Conservation (phyloP, 2,888 invertebrate species). For the Hartigia nigra region DNA sequence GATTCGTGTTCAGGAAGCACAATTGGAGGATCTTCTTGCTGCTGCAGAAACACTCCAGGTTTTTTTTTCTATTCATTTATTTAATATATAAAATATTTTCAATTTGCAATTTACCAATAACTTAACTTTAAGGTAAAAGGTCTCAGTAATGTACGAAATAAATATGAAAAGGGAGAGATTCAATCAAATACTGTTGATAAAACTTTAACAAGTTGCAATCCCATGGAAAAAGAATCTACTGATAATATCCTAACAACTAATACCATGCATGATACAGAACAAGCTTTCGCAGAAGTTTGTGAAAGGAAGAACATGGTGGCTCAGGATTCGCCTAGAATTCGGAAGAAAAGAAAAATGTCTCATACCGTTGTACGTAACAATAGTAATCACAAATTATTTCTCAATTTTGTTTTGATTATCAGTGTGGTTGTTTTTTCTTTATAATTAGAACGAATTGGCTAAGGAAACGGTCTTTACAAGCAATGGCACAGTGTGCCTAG, state of each 20-base stretch:
- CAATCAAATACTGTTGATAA: constrained; percentile 15
- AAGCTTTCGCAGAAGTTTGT: not conserved
- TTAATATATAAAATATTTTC: not conserved
- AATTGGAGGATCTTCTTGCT: constrained; percentile 63
- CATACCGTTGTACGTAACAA: constrained; percentile 31
- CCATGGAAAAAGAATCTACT: not conserved
- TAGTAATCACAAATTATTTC: not conserved
- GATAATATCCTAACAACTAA: not conserved
- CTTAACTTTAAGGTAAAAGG: constrained; percentile 59
- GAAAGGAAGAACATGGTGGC: constrained; percentile 7
- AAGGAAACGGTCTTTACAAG: constrained; percentile 36
- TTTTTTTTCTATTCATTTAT: not conserved
- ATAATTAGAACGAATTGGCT: constrained; percentile 37
- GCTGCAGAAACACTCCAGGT: constrained; percentile 66
- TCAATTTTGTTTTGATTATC: not conserved
- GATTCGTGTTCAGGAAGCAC: constrained; percentile 66
- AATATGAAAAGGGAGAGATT: constrained; percentile 49
- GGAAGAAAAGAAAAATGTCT: constrained; percentile 37
- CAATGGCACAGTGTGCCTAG: constrained; percentile 26
- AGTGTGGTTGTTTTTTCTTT: not conserved
- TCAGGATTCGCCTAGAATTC: constrained; percentile 23
- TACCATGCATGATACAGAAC: not conserved
- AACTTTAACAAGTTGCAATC: not conserved
- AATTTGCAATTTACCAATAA: not conserved
- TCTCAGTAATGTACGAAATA: constrained; percentile 61